phyloP scores from a whole-genome alignment of 1,140 invertebrate species.

The Drosophila ogumai region DNA sequence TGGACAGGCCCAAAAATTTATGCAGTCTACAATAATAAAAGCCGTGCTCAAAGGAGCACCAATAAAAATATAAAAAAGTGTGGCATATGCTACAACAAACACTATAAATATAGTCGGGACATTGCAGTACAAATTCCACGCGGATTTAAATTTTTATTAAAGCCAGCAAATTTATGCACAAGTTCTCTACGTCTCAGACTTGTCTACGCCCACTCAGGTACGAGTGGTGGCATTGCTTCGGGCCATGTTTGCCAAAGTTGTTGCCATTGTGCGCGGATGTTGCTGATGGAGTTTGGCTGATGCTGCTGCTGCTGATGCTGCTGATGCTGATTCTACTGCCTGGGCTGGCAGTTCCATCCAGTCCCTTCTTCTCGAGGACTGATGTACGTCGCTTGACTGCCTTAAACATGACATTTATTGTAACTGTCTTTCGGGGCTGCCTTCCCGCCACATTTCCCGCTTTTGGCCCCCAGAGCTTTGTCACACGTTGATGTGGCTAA shows the following conservation, averaged over 20 bases:
- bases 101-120: not conserved
- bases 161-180: conserved; percentile 62
- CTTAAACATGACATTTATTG: conserved; percentile 83
- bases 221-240: conserved; percentile 52
- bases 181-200: conserved; percentile 28
- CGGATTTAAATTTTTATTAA: conserved; percentile 45
- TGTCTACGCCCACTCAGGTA: conserved; percentile 60
- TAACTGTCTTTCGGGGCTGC: conserved; percentile 59
- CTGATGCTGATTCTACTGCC: conserved; percentile 11
- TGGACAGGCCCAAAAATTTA: conserved; percentile 68
- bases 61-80: conserved; percentile 42
- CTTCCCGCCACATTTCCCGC: conserved; percentile 2
- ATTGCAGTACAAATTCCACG: conserved; percentile 24
- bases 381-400: conserved; percentile 72
- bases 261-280: conserved; percentile 28
- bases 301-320: conserved; percentile 16
- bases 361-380: conserved; percentile 46
- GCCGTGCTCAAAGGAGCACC: conserved; percentile 27
- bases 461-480: conserved; percentile 28
- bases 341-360: conserved; percentile 1
- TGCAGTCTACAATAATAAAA: conserved; percentile 41
- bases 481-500: conserved; percentile 45
- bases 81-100: conserved; percentile 27
- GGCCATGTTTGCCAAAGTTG: conserved; percentile 63
- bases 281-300: conserved; percentile 35